Evolutionary conservation across 2,797 vertebrate genomes (phyloP), one percentile per base, ranked within the genome.

Genomic region (Syngnathus acus): DNA sequence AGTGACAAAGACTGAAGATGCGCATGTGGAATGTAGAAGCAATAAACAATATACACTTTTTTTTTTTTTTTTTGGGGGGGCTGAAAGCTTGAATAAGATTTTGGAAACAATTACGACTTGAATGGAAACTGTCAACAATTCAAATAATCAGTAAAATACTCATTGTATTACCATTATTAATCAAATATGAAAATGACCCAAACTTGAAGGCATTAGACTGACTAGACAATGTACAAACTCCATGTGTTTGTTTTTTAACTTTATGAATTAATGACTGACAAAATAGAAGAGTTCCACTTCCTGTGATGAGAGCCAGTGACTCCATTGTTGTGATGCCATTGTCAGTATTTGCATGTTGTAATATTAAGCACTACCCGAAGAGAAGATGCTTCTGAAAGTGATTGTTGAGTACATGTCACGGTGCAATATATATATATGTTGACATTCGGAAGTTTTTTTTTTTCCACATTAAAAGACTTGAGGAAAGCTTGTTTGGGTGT

Each of bases 271-370:
- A 51, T 23, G 6, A 26, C 9, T 66, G 51, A 68, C 74, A 77
- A 77, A 68, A 74, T 68, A 79, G 73, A 75, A 72, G 14, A 63
- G 60, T 42, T 21, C 39, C 13, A 63, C 54, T 42, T 21, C 39
- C 13, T 23, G 11, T 0, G 13, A 43, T 11, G 69, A 71, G 61
- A 39, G 75, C 72, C 77, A 72, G 48, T 69, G 68, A 68, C 65
- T 79, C 72, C 69, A 62, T 71, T 32, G 67, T 67, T 78, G 66
- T 82, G 65, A 72, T 61, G 58, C 43, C 37, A 54, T 76, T 78
- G 72, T 77, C 65, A 78, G 73, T 83, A 78, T 87, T 83, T 87
- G 84, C 86, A 88, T 87, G 72, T 78, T 54, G 67, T 74, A 67
- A 57, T 72, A 59, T 76, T 64, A 76, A 85, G 79, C 78, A 73